A percentile compares a stretch with the other conserved stretches of the same genome.
Evolutionary conservation across 2,888 invertebrate species (phyloP).

Genomic region (Lepidocyrtinus sp.): DNA sequence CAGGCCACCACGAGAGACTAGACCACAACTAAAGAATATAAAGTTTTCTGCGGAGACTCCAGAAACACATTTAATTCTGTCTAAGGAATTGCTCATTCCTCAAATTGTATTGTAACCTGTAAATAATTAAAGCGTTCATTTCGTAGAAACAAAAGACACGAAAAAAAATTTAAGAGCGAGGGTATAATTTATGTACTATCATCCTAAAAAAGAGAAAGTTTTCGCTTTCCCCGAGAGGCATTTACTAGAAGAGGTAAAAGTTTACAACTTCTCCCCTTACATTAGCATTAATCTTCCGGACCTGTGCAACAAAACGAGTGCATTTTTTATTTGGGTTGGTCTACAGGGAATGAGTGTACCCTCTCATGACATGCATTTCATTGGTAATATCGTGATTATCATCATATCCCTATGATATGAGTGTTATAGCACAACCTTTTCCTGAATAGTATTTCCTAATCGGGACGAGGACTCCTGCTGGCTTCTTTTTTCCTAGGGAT

Average conservation of each 20-base stretch:
- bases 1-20: too few species aligned
- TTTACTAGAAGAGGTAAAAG: background rate
- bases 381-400: background rate
- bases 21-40: too few species aligned
- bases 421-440: background rate
- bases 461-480: constrained; percentile 37
- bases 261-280: background rate
- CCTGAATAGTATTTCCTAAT: constrained; percentile 23
- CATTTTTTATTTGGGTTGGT: background rate
- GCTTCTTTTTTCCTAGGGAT: background rate
- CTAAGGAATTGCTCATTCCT: background rate
- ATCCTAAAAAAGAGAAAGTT: background rate
- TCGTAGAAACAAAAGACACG: background rate
- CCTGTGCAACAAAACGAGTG: background rate
- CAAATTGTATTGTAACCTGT: background rate
- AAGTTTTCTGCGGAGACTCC: too few species aligned
- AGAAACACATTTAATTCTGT: background rate
- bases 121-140: background rate
- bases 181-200: background rate
- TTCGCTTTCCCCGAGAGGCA: background rate
- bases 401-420: background rate
- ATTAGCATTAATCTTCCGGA: background rate
- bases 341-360: too few species aligned
- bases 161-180: too few species aligned
- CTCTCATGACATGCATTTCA: too few species aligned